Evolutionary conservation across 2,888 invertebrate genomes (phyloP).

Genomic region (Seladonia tumulorum): DNA sequence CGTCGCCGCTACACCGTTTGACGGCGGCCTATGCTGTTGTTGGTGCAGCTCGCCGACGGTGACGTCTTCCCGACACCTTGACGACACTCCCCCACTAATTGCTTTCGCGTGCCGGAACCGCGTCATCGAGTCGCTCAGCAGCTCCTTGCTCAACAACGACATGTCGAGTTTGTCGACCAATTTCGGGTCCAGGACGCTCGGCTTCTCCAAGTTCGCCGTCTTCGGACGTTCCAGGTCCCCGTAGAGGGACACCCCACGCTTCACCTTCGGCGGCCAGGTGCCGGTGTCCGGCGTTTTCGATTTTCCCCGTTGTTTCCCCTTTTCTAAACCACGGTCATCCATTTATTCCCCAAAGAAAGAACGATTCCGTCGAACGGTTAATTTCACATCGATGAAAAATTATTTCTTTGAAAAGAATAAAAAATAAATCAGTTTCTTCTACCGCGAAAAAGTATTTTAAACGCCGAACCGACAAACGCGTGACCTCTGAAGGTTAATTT

Average conservation of each 20-base stretch:
- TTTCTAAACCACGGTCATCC: conserved; percentile 23
- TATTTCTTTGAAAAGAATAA: too few species aligned
- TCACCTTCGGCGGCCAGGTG: conserved; percentile 80
- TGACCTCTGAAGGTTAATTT: neutral
- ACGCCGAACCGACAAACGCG: neutral
- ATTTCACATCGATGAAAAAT: too few species aligned
- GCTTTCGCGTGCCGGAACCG: conserved; percentile 53
- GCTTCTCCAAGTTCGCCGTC: conserved; percentile 86
- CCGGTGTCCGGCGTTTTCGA: conserved; percentile 71
- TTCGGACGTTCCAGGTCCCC: conserved; percentile 82
- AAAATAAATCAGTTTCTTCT: neutral
- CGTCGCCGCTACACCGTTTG: conserved; percentile 30
- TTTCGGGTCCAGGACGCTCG: conserved; percentile 85
- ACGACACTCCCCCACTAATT: conserved; percentile 57
- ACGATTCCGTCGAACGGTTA: too few species aligned
- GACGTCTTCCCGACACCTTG: conserved; percentile 68
- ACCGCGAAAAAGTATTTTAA: neutral
- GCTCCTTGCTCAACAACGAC: conserved; percentile 86
- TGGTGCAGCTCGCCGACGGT: conserved; percentile 48
- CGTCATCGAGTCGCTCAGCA: conserved; percentile 82
- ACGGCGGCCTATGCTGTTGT: conserved; percentile 32
- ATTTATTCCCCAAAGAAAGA: neutral
- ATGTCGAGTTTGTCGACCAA: conserved; percentile 86
- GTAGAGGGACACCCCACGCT: conserved; percentile 61
- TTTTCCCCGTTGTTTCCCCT: conserved; percentile 39